phyloP scores from a whole-genome alignment of 2,797 vertebrate genomes.

The Natrix natrix region DNA sequence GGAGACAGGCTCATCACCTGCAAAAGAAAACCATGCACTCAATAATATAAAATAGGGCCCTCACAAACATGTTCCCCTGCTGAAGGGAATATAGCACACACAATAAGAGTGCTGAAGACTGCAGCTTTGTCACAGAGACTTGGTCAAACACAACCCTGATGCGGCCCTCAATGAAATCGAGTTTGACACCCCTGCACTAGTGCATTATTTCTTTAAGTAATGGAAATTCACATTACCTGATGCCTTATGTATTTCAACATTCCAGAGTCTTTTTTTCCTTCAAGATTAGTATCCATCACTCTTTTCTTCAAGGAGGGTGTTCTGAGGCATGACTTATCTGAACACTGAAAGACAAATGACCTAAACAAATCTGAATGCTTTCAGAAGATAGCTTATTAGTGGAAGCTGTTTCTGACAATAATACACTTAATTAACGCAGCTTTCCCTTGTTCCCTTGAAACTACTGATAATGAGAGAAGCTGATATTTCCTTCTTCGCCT shows the following conservation, averaged over 20 bases:
- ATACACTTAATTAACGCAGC: not conserved
- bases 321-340: slow-evolving; percentile 94
- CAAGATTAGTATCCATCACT: slow-evolving; percentile 83
- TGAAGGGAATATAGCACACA: not conserved
- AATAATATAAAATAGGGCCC: not conserved
- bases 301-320: slow-evolving; percentile 96
- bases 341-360: slow-evolving; percentile 78
- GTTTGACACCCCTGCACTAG: not conserved
- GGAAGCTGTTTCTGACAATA: not conserved
- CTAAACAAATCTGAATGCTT: not conserved
- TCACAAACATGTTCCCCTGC: not conserved
- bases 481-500: not conserved
- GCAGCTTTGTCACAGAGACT: not conserved
- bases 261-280: slow-evolving; percentile 96
- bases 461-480: not conserved
- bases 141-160: too few species aligned
- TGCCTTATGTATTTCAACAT: slow-evolving; percentile 98
- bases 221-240: slow-evolving; percentile 76
- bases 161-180: too few species aligned
- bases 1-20: slow-evolving; percentile 98
- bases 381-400: not conserved
- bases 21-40: not conserved
- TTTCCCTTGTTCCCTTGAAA: not conserved
- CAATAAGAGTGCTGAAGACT: not conserved
- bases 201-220: not conserved